Evolutionary conservation across 1,140 invertebrate species (phyloP).

Genomic region (Conus betulinus): DNA sequence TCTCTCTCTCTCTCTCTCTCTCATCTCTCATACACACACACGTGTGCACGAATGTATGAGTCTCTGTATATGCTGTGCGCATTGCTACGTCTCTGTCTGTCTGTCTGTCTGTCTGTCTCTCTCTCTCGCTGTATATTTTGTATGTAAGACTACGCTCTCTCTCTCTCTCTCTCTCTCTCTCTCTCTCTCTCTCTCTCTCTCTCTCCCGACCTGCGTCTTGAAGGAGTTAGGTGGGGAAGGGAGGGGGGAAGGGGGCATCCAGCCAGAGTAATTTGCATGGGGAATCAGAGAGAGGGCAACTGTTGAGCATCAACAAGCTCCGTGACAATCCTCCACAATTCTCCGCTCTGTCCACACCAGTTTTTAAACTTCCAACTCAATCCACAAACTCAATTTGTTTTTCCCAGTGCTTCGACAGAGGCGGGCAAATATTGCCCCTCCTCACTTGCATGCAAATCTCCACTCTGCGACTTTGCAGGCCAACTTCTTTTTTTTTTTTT

Average conservation of each 20-base stretch:
- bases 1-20: no score
- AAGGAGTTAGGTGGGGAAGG: no score
- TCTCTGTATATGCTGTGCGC: no score
- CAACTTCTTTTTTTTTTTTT: conserved; percentile 20
- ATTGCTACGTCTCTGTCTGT: no score
- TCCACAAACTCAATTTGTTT: conserved; percentile 22
- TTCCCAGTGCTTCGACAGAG: not conserved
- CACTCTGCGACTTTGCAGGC: not conserved
- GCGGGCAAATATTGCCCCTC: conserved; percentile 24
- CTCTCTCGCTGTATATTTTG: not conserved
- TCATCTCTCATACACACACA: no score
- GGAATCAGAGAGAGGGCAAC: not conserved
- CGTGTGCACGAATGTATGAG: no score
- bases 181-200: conserved; percentile 9
- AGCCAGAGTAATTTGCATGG: not conserved
- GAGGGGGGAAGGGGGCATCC: no score
- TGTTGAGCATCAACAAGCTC: conserved; percentile 8
- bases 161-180: conserved; percentile 5
- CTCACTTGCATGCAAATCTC: conserved; percentile 11
- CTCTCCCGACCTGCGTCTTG: not conserved
- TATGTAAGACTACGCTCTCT: no score
- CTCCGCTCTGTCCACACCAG: not conserved
- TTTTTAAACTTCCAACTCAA: conserved; percentile 5
- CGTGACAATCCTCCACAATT: conserved; percentile 4
- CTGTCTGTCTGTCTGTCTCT: not conserved